phyloP scores from a whole-genome alignment of 2,113 vertebrate genomes.

The Axis porcinus region DNA sequence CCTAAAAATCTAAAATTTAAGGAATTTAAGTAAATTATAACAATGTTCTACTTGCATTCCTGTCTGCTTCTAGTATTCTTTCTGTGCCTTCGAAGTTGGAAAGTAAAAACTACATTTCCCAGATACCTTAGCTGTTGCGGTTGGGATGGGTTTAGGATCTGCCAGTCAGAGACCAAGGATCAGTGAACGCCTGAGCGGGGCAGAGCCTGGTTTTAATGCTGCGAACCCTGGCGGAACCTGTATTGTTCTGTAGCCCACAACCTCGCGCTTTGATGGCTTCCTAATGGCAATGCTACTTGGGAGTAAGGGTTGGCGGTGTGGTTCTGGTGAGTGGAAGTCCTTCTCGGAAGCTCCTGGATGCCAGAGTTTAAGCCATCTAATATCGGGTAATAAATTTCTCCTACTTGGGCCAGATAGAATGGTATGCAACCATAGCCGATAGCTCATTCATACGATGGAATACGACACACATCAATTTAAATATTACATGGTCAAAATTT shows the following conservation, averaged over 20 bases:
- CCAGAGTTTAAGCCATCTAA: background rate
- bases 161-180: background rate
- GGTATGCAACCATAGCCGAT: background rate
- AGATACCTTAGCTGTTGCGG: background rate
- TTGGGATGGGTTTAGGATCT: background rate
- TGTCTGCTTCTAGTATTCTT: background rate
- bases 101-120: slow-evolving; percentile 17
- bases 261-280: background rate
- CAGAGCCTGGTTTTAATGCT: accelerated
- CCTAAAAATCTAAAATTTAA: background rate
- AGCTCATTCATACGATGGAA: background rate
- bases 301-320: background rate
- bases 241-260: background rate
- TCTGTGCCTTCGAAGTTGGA: background rate
- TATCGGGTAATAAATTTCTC: background rate
- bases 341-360: background rate
- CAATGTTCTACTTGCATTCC: background rate
- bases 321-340: background rate
- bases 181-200: accelerated
- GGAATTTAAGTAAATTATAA: background rate
- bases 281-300: no score
- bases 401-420: background rate
- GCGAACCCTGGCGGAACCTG: accelerated
- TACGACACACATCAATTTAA: background rate
- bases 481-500: background rate